Percentiles rank a stretch among this genome's conserved stretches.
Evolutionary conservation across 2,888 invertebrate genomes (phyloP).

Genomic region (Alcis repandata): DNA sequence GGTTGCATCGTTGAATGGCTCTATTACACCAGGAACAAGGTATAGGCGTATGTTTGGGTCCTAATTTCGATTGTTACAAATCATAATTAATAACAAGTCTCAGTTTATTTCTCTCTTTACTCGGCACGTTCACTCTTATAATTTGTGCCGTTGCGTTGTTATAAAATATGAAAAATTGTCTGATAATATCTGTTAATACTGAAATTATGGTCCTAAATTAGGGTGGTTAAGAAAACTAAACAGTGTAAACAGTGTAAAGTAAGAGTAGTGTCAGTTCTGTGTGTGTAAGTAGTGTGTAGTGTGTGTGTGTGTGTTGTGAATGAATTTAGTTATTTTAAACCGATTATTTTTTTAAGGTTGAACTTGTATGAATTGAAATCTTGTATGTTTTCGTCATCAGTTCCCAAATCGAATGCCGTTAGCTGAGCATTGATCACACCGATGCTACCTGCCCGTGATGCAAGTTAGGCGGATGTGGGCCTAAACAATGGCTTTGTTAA

Average conservation of each 20-base stretch:
- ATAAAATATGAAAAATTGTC: no score
- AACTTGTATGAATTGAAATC: slow-evolving; percentile 1
- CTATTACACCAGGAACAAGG: slow-evolving; percentile 23
- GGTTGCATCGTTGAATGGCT: neutral
- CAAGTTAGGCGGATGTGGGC: slow-evolving; percentile 45
- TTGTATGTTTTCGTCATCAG: neutral
- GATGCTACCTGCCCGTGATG: slow-evolving; percentile 29
- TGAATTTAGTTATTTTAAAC: no score
- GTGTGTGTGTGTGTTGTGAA: no score
- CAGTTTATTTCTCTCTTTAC: no score
- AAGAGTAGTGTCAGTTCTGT: no score
- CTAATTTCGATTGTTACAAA: neutral
- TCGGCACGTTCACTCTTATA: no score
- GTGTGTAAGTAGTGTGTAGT: no score
- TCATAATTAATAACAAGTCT: neutral
- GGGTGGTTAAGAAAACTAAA: no score
- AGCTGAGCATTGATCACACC: slow-evolving; percentile 26
- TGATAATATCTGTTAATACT: no score
- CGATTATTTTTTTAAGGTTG: neutral
- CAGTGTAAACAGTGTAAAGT: no score
- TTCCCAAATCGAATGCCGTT: slow-evolving; percentile 17
- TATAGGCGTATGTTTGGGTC: neutral
- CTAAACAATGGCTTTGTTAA: slow-evolving; percentile 55
- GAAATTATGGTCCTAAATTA: no score
- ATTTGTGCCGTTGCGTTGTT: no score